These are phyloP conservation scores for Cantharis rustica DNA, from an alignment of 2,888 invertebrate species.

Conservation along the genomic window DNA sequence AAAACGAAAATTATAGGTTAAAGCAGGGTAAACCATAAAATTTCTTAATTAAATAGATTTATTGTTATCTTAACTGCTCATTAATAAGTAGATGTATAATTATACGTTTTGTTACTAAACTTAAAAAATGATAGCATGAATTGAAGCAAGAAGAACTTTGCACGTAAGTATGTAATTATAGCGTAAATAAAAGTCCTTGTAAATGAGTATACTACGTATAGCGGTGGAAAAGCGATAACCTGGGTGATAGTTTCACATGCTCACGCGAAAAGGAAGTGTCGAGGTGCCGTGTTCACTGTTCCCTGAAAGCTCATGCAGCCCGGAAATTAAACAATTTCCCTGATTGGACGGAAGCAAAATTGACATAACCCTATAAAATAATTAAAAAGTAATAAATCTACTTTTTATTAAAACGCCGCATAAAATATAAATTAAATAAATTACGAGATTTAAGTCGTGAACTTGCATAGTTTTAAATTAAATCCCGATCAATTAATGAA, in stretches of 20 bases:
- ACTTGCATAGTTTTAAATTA: background rate
- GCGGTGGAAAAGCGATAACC: conserved; percentile 25
- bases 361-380: conserved; percentile 40
- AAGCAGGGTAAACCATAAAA: background rate
- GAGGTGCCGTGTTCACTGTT: conserved; percentile 35
- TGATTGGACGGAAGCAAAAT: conserved; percentile 47
- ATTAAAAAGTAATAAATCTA: background rate
- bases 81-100: background rate
- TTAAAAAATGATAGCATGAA: background rate
- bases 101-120: background rate
- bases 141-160: conserved; percentile 8
- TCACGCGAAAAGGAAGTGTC: conserved; percentile 40
- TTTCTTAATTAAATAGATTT: background rate
- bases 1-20: background rate
- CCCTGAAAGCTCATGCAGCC: conserved; percentile 42
- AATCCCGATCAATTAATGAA: background rate
- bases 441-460: background rate
- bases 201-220: conserved; percentile 24
- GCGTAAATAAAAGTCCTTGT: conserved; percentile 30
- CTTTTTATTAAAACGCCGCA: background rate
- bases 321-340: conserved; percentile 54
- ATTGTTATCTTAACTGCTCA: background rate
- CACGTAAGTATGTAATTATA: conserved; percentile 30
- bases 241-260: conserved; percentile 39
- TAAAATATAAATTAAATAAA: background rate